phyloP scores from a whole-genome alignment of 2,113 vertebrate species.

The Anarrhichthys ocellatus region DNA sequence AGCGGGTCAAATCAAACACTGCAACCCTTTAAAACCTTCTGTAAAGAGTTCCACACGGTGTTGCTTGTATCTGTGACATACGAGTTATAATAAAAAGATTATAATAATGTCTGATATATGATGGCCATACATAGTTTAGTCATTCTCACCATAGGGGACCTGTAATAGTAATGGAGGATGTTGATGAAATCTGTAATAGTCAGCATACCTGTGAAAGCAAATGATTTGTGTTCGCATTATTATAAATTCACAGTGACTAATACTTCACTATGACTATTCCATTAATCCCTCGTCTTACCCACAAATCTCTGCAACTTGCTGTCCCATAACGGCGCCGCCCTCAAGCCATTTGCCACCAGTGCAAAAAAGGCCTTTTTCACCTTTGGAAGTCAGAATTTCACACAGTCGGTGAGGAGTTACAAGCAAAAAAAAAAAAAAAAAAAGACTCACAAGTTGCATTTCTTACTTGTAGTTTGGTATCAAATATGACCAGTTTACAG shows the following conservation, averaged over 20 bases:
- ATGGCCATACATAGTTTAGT: not conserved
- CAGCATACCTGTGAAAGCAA: slow-evolving; percentile 89
- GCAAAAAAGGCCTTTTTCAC: slow-evolving; percentile 96
- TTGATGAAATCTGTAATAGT: slow-evolving; percentile 99
- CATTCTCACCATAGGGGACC: slow-evolving; percentile 92
- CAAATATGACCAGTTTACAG: slow-evolving; percentile 84
- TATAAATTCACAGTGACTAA: not conserved
- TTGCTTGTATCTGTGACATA: not conserved
- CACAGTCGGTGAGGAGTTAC: not conserved
- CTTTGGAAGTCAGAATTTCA: slow-evolving; percentile 70
- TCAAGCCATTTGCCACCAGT: slow-evolving; percentile 91
- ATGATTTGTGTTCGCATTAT: not conserved
- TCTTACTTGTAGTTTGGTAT: slow-evolving; percentile 77
- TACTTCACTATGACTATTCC: too few species aligned
- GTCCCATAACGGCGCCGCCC: slow-evolving; percentile 96
- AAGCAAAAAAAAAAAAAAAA: not conserved
- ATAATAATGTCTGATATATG: not conserved
- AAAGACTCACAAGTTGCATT: not conserved
- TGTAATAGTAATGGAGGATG: slow-evolving; percentile 96
- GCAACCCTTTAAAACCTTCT: not conserved
- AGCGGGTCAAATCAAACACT: not conserved
- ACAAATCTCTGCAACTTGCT: slow-evolving; percentile 93
- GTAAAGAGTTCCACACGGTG: not conserved
- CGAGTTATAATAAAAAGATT: not conserved
- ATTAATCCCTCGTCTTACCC: slow-evolving; percentile 83